These are phyloP conservation scores for Parasteatoda lunata DNA, from an alignment of 2,888 invertebrate species.

Conservation along the genomic window DNA sequence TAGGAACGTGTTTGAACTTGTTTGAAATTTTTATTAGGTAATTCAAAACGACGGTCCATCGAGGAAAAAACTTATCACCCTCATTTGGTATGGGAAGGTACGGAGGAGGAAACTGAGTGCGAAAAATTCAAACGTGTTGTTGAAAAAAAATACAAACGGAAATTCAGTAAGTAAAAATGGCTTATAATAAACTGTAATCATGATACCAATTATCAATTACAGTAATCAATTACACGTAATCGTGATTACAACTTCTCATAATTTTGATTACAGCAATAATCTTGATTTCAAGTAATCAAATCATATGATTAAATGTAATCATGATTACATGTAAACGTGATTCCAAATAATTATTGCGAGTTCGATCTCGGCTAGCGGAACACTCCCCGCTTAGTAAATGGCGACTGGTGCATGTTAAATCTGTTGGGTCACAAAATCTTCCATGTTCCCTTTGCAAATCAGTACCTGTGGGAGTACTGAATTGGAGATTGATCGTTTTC, in stretches of 20 bases:
- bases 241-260: too few species aligned
- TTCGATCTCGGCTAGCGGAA: background rate
- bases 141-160: constrained; percentile 29
- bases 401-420: too few species aligned
- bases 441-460: too few species aligned
- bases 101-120: constrained; percentile 4
- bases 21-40: too few species aligned
- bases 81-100: constrained; percentile 32
- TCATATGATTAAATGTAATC: too few species aligned
- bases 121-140: constrained; percentile 41
- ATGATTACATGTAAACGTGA: background rate
- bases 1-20: too few species aligned
- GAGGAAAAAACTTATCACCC: background rate
- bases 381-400: too few species aligned
- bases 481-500: too few species aligned
- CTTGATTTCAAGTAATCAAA: background rate
- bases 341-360: background rate
- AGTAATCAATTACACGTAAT: background rate
- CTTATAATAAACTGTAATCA: background rate
- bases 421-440: too few species aligned
- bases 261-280: background rate
- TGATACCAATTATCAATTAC: background rate
- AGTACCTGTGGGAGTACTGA: too few species aligned
- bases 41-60: background rate
- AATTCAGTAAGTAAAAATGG: constrained; percentile 25